A percentile compares a stretch with the other conserved stretches of the same genome.
These are phyloP conservation scores for Schrankia costaestrigalis DNA, from an alignment of 2,888 invertebrate species.

Conservation along the genomic window DNA sequence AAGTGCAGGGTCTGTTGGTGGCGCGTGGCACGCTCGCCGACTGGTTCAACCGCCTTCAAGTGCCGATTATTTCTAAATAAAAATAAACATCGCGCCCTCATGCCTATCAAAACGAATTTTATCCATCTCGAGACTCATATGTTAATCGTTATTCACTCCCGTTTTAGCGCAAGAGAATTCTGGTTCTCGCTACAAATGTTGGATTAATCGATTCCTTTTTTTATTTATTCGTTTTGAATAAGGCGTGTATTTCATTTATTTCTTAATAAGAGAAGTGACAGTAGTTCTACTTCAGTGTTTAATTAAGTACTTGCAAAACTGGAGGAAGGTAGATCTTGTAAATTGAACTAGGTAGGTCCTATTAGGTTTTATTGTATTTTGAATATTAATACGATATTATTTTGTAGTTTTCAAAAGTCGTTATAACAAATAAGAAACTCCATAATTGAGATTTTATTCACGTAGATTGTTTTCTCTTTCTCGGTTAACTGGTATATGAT, in stretches of 20 bases:
- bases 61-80: constrained; percentile 49
- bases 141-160: constrained; percentile 31
- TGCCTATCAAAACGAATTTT: constrained; percentile 40
- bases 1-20: constrained; percentile 13
- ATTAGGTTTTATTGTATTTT: constrained; percentile 49
- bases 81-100: constrained; percentile 46
- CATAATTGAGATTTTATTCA: too few species aligned
- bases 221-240: constrained; percentile 44
- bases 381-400: too few species aligned
- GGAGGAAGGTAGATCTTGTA: constrained; percentile 19
- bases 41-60: constrained; percentile 29
- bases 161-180: constrained; percentile 40
- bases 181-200: constrained; percentile 43
- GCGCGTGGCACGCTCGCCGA: constrained; percentile 46
- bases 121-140: constrained; percentile 7
- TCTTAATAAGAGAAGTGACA: constrained; percentile 64
- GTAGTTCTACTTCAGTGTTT: constrained; percentile 50
- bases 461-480: too few species aligned
- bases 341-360: constrained; percentile 46
- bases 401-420: too few species aligned
- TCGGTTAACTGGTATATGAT: too few species aligned
- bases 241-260: constrained; percentile 64
- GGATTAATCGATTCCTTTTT: constrained; percentile 38
- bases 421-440: too few species aligned
- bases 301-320: constrained; percentile 63